Conservation (phyloP, 2,113 vertebrate species). For the Eublepharis macularius region DNA sequence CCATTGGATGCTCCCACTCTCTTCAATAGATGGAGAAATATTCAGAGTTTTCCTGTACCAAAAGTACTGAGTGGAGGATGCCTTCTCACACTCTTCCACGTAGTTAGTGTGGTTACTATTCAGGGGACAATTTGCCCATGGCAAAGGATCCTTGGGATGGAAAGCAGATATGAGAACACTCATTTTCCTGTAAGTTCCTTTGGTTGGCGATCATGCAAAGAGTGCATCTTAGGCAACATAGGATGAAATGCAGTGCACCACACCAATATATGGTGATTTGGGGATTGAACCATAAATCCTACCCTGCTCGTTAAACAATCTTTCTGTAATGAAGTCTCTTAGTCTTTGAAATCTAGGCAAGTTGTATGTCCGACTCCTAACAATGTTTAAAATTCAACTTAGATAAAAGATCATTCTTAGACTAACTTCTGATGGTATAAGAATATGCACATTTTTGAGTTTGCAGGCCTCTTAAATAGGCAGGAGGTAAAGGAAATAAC, state of each 20-base stretch:
- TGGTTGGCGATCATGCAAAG: neutral
- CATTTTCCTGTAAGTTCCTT: neutral
- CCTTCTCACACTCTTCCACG: conserved; percentile 84
- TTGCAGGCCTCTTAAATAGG: no score
- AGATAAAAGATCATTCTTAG: no score
- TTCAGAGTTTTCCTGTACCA: conserved; percentile 92
- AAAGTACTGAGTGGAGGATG: conserved; percentile 91
- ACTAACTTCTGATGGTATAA: no score
- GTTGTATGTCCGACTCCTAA: no score
- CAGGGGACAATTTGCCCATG: conserved; percentile 88
- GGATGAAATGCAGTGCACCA: neutral
- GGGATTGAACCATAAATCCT: neutral
- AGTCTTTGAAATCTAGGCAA: no score
- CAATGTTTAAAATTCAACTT: no score
- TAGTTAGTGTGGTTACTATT: conserved; percentile 82
- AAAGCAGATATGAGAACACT: neutral
- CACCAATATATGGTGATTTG: neutral
- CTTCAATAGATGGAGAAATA: conserved; percentile 85
- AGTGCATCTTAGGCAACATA: neutral
- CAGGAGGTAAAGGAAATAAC: no score
- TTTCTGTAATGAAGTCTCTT: neutral
- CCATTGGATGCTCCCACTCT: conserved; percentile 79
- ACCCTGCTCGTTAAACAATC: neutral
- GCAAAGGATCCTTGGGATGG: conserved; percentile 80
- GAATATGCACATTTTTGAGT: no score